These are phyloP conservation scores for Drosophila aldrichi DNA, from an alignment of 2,888 invertebrate species.

Conservation along the genomic window DNA sequence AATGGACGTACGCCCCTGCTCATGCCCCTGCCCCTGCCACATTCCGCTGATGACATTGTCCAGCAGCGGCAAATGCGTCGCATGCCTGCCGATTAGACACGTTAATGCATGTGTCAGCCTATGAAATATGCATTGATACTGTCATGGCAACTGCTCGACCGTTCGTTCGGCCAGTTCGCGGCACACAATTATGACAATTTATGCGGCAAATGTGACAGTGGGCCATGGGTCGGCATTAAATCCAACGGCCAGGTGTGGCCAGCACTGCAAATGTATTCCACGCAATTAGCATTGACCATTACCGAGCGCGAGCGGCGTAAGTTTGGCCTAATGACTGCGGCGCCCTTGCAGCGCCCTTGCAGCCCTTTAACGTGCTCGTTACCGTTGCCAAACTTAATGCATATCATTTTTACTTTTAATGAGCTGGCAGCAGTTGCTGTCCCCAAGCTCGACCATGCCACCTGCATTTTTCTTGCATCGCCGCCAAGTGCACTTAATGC, in stretches of 20 bases:
- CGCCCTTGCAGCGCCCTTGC: constrained; percentile 29
- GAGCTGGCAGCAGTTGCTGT: constrained; percentile 63
- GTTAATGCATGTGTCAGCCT: constrained; percentile 78
- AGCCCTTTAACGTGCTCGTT: constrained; percentile 64
- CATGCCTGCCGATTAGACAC: constrained; percentile 69
- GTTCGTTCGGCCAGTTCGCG: constrained; percentile 11
- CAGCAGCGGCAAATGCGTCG: constrained; percentile 36
- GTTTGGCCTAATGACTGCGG: constrained; percentile 70
- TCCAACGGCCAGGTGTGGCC: constrained; percentile 9
- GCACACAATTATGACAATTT: constrained; percentile 74
- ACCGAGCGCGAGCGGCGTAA: constrained; percentile 21
- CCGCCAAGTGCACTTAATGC: constrained; percentile 75
- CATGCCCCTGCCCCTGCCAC: constrained; percentile 1
- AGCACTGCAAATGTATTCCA: constrained; percentile 66
- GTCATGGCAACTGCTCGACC: constrained; percentile 24
- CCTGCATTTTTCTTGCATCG: constrained; percentile 9
- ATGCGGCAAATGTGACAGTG: constrained; percentile 53
- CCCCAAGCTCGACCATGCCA: neutral
- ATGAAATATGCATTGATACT: constrained; percentile 78
- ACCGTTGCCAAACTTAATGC: constrained; percentile 71
- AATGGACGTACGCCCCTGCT: constrained; percentile 42
- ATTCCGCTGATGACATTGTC: constrained; percentile 5
- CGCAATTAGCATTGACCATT: constrained; percentile 80
- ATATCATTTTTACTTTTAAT: constrained; percentile 78
- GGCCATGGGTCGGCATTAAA: constrained; percentile 4